Percentiles rank a stretch among this genome's conserved stretches.
Evolutionary conservation across 2,888 invertebrate genomes (phyloP).

Genomic region (Eupithecia tripunctaria): DNA sequence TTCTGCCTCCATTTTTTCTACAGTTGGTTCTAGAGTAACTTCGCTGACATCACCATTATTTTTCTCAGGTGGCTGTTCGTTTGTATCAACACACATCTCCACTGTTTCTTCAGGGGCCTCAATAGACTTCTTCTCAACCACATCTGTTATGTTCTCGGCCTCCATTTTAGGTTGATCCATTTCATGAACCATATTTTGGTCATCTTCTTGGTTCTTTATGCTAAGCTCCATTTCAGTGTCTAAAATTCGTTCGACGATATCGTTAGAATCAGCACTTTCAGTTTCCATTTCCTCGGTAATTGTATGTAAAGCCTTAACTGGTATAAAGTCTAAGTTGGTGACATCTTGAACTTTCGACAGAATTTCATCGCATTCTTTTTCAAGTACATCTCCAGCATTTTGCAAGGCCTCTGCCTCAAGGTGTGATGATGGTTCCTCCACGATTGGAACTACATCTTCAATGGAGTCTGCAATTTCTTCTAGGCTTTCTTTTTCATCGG

Average conservation of each 20-base stretch:
- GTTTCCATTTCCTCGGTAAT: constrained; percentile 76
- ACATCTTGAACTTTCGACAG: constrained; percentile 78
- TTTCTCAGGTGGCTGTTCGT: constrained; percentile 22
- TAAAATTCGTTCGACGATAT: constrained; percentile 74
- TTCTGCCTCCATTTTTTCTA: constrained; percentile 38
- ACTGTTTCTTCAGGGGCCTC: constrained; percentile 39
- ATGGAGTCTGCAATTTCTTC: constrained; percentile 64
- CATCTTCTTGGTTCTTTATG: constrained; percentile 64
- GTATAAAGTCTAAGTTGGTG: constrained; percentile 73
- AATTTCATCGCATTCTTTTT: constrained; percentile 80
- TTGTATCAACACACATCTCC: constrained; percentile 42
- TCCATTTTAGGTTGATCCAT: constrained; percentile 49
- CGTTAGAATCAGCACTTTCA: constrained; percentile 70
- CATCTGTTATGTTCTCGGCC: constrained; percentile 27
- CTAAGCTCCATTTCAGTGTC: constrained; percentile 72
- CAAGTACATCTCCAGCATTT: constrained; percentile 58
- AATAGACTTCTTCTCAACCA: constrained; percentile 29
- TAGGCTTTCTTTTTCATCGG: constrained; percentile 61
- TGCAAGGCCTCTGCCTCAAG: constrained; percentile 65
- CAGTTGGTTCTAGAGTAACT: constrained; percentile 14
- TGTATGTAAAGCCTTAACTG: constrained; percentile 68
- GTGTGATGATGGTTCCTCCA: constrained; percentile 60
- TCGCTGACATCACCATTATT: constrained; percentile 14
- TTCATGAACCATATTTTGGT: constrained; percentile 54
- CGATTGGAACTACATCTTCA: constrained; percentile 67